Evolutionary conservation across 1,140 invertebrate genomes (phyloP), one percentile per base, ranked within the genome.

Genomic region (Drosophila funebris): DNA sequence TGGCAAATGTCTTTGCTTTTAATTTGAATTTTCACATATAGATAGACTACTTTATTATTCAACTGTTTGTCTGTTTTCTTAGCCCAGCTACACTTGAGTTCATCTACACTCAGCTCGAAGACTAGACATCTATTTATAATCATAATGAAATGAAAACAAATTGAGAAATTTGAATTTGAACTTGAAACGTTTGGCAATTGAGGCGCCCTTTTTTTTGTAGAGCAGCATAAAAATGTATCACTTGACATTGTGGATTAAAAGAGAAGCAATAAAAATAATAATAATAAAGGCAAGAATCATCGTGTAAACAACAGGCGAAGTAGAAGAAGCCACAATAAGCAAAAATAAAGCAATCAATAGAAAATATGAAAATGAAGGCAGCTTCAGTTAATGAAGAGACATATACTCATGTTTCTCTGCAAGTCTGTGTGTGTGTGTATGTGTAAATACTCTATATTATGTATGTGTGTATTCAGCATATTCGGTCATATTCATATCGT

Each of bases 311-410:
- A 20, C 22, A 60, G 27, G 6, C 44, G 37, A 9, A 54, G 20
- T 37, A 44, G 52, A 43, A 29, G 43, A 27, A 24, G 33, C 11
- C 13, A 20, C 13, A 16, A 9, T 11, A 13, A 50, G 24, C 46
- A 29, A 31, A 50, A 31, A 27, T 22, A 79, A 74, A 81, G 63
- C 74, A 70, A 81, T 67, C 74, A 70, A 78, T 68, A 56, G 27
- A 57, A 52, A 60, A 52, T 37, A 41, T 24, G 36, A 60, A 50
- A 43, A 60, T 37, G 52, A 56, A 56, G 50, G 13, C 27, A 63
- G 27, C 31, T 36, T 9, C 18, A 54, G 8, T 16, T 37, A 14
- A 33, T 18, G 29, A 54, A 14, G 18, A 22, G n/a, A 16, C 22
- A 8, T 33, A n/a, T 39, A 14, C 1, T 9, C 27, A 6, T 20